Base-by-base conservation (phyloP, 2,113 vertebrate species). In the Saimiri boliviensis region DNA sequence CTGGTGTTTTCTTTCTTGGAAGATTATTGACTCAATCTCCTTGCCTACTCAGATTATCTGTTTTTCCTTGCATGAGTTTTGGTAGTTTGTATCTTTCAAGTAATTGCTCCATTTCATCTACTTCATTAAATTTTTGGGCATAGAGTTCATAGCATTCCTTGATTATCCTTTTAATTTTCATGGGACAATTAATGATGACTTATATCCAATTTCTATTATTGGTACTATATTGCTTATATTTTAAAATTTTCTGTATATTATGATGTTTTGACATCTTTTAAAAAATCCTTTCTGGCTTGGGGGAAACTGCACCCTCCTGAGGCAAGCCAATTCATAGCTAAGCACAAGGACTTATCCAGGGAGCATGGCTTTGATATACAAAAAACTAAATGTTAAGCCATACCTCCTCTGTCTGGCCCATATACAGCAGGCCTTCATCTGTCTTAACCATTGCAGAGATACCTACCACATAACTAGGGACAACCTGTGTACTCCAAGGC, bases 101-200 rank as follows among this genome's bases (percentile, higher is more conserved):
- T 40, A 79, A 70, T 95, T 95, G 8, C 32, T 60, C 63, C 19
- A 56, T 95, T 91, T 85, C 58, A 86, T 37, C 71, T 86, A 85
- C 37, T 68, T 52, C 47, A 91, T 91, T 60, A 89, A 58, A 47
- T 85, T 19, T 79, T 32, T 40, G 70, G 13, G 5, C 47, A 86
- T 16, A 13, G 37, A 77, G n/a, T 84, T 85, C 35, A 70, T 79
- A 71, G 37, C 35, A 45, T 45, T 83, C n/a, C 56, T 76, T 82
- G 58, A 73, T 82, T 89, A 45, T 84, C 8, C 21, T 84, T 91
- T 90, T 35, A 47, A 13, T 95, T 10, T 79, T 70, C 6, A 32
- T 58, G n/a, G 19, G 80, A 70, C 32, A 56, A 90, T 85, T 90
- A 56, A 60, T 37, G 32, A 79, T 42, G 42, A 42, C 42, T 42